Base-by-base conservation (phyloP, 1,140 invertebrate species). In the Nephotettix cincticeps region DNA sequence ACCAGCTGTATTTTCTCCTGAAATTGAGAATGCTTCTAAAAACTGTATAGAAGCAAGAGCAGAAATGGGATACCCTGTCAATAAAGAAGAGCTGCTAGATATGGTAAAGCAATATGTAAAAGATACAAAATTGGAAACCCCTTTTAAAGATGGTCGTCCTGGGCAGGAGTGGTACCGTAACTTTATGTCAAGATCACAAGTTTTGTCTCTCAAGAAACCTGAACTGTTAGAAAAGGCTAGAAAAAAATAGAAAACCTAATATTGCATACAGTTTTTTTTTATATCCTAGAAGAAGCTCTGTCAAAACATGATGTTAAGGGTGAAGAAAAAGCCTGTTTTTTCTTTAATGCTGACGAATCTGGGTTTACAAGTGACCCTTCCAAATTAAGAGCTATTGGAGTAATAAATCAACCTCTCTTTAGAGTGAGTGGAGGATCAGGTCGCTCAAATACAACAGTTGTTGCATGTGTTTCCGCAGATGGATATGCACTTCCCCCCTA, bases 121-220 rank as follows among this genome's bases (percentile, higher is more conserved):
- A 25, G 23, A 58, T 45, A 81, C 80, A 71, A 76, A 76, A 27
- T 74, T 80, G 17, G 54, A 72, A 51, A 79, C 76, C 21, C 70
- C 72, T 21, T 81, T 81, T 73, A 79, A 78, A 73, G 72, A 80
- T 76, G 76, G 73, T 14, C 72, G 69, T 47, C 81, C 81, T 28
- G 79, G 80, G 6, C 67, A 79, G 27, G 79, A 79, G 27, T 82
- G 78, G 78, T 81, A 81, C 70, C 25, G 69, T 17, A 45, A 58
- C 23, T 82, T 82, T 71, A 74, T 73, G 70, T 72, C 76, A 69
- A 71, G 80, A 14, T 72, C 81, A 43, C 40, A 69, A 63, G 64
- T 73, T 45, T 63, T 82, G 1, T 78, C 77, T 1, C 64, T 79
- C 14, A 81, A 80, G 80, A 36, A 36, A 36, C 78, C 80, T 25